Conservation (phyloP, 2,888 invertebrate genomes). For the Lepidocyrtoides sp. region DNA sequence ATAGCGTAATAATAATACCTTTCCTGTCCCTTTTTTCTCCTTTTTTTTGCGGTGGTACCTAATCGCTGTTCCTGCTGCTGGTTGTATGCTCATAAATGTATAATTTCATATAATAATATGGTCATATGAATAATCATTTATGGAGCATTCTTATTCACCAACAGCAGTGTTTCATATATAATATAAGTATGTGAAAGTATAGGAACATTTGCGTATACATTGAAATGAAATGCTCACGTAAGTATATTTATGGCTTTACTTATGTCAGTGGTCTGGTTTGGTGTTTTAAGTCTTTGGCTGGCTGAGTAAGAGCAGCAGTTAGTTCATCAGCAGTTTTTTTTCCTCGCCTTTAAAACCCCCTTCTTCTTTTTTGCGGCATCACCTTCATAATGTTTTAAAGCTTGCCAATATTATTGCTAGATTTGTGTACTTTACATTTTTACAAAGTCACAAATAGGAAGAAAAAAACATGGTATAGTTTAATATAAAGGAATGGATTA, state of each 20-base stretch:
- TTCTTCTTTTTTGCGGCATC: slow-evolving; percentile 13
- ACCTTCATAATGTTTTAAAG: not conserved
- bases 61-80: not conserved
- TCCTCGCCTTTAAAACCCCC: slow-evolving; percentile 17
- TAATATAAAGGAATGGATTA: too few species aligned
- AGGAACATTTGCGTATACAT: not conserved
- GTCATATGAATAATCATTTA: not conserved
- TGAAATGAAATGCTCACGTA: not conserved
- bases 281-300: not conserved
- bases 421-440: not conserved
- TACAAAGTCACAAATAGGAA: not conserved
- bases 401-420: not conserved
- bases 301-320: slow-evolving; percentile 27
- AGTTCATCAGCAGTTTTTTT: slow-evolving; percentile 40
- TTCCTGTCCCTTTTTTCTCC: slow-evolving; percentile 51
- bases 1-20: slow-evolving; percentile 62
- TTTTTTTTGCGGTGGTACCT: slow-evolving; percentile 26
- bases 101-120: slow-evolving; percentile 5
- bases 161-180: not conserved
- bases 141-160: not conserved
- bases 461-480: not conserved
- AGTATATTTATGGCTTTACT: not conserved
- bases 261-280: not conserved
- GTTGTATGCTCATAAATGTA: slow-evolving; percentile 7
- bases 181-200: not conserved